phyloP scores from a whole-genome alignment of 2,888 invertebrate species.

The Diarsia mendica region DNA sequence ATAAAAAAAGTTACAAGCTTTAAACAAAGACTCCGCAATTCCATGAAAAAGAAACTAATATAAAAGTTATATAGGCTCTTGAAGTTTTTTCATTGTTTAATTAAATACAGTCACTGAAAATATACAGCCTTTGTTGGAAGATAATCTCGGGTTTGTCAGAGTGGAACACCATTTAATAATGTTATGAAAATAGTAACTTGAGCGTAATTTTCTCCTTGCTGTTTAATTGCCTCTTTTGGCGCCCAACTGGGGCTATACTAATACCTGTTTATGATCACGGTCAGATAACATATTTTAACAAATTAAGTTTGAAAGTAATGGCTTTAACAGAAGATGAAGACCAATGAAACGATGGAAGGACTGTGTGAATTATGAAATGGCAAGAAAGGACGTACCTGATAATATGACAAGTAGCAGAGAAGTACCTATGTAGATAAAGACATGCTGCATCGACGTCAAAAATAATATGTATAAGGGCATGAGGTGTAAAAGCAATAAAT shows the following conservation, averaged over 20 bases:
- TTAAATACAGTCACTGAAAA: conserved; percentile 35
- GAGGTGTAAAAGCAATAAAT: conserved; percentile 13
- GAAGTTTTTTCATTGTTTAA: conserved; percentile 43
- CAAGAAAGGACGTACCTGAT: not conserved
- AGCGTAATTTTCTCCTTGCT: not conserved
- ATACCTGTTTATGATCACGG: not conserved
- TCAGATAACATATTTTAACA: not conserved
- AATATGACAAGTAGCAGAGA: not conserved
- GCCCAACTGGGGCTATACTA: conserved; percentile 19
- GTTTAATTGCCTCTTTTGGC: conserved; percentile 7
- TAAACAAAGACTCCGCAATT: conserved; percentile 32
- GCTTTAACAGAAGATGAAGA: not conserved
- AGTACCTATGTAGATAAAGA: not conserved
- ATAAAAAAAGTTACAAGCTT: conserved; percentile 37
- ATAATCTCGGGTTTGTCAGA: conserved; percentile 22
- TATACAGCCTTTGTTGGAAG: conserved; percentile 23
- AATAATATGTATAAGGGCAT: not conserved
- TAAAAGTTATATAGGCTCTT: conserved; percentile 44
- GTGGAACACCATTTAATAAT: conserved; percentile 21
- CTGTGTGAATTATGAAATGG: not conserved
- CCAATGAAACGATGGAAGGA: not conserved
- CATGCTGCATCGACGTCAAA: not conserved
- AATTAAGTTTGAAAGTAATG: not conserved
- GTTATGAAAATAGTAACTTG: conserved; percentile 2
- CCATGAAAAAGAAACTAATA: conserved; percentile 37